phyloP scores from a whole-genome alignment of 1,140 invertebrate species.

The Temnothorax curvispinosus region DNA sequence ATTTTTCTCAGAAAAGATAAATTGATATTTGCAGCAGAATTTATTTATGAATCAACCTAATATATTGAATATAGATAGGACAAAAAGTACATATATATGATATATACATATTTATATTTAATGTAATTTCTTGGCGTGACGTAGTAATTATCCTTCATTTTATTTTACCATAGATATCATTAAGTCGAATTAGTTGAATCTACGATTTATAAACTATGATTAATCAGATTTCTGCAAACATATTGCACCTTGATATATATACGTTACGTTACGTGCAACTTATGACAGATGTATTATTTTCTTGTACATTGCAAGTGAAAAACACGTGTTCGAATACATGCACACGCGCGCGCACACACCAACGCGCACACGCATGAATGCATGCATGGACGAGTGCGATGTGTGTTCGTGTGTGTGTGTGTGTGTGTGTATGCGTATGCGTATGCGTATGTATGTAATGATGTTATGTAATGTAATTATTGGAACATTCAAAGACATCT shows the following conservation, averaged over 20 bases:
- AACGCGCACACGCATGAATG: neutral
- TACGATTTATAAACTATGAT: conserved; percentile 19
- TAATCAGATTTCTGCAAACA: conserved; percentile 23
- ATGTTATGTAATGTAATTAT: neutral
- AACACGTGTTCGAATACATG: neutral
- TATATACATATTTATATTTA: conserved; percentile 53
- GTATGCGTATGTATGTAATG: neutral
- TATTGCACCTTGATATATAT: conserved; percentile 3
- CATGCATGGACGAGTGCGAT: neutral
- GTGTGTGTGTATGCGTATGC: neutral
- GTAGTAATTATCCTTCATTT: conserved; percentile 23
- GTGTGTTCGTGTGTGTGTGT: neutral
- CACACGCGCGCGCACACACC: no score
- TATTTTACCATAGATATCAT: conserved; percentile 30
- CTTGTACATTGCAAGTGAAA: conserved; percentile 17
- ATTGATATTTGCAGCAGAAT: neutral
- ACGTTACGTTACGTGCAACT: neutral
- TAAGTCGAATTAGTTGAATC: neutral
- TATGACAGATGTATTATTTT: conserved; percentile 31
- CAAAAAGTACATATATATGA: neutral
- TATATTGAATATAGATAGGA: neutral
- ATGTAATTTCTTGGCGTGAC: conserved; percentile 42
- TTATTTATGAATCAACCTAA: neutral
- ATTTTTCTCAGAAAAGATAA: neutral
- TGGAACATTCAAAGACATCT: conserved; percentile 2